Base-by-base conservation (phyloP, 2,797 vertebrate genomes). In the Picus viridis region DNA sequence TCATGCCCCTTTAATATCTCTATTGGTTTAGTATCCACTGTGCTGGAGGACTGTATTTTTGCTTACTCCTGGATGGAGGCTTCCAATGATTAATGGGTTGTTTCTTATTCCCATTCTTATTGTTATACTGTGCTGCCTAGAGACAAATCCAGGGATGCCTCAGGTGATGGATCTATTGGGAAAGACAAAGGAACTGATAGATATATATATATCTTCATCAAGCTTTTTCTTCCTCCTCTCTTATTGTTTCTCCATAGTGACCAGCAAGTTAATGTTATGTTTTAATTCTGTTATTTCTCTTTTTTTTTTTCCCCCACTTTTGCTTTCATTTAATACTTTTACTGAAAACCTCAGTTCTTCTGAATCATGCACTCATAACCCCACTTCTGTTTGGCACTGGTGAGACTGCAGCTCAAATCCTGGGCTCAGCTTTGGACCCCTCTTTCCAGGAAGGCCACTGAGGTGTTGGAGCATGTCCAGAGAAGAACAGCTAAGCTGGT, bases 231-330 rank as follows among this genome's bases (percentile, higher is more conserved):
- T n/a, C 62, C 26, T 83, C 20, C 10, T 36, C 24, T 39, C 3
- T 49, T 56, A 7, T 58, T 65, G 45, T 70, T 51, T 19, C 57
- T 39, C 20, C 27, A 0, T 29, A 54, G 4, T 49, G 70, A 45
- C 41, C 69, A 74, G 20, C 29, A 81, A 32, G 41, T 71, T 26
- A 27, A 53, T 0, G 0, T 74, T 32, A 20, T 0, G 0, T 30
- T 59, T 4, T 6, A 19, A 3, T 41, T 32, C 54, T 13, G 16
- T 43, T 53, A 3, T 47, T 90, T 43, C 83, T 80, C 23, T n/a
- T 58, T 77, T 34, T 24, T 65, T 43, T n/a, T 5, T 59, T 45
- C 62, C 39, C 39, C 70, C 57, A 24, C 43, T 67, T 88, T 51
- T 58, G 2, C 56, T 77, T 75, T 76, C 26, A 12, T 69, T 64